Evolutionary conservation across 2,797 vertebrate genomes (phyloP).

Genomic region (Dendrocincla fuliginosa): DNA sequence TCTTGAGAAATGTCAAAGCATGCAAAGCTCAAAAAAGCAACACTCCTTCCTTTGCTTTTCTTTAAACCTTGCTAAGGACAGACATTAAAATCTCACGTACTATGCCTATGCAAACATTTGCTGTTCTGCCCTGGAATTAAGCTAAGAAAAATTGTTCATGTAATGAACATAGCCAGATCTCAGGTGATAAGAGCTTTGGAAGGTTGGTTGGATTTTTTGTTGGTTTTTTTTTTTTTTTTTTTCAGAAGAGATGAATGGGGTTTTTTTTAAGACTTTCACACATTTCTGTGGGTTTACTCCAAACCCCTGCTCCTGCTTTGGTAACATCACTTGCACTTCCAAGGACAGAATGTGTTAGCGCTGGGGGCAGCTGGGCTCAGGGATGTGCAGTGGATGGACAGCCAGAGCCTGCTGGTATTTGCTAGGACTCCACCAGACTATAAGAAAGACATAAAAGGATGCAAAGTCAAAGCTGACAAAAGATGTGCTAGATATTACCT

Average conservation of each 20-base stretch:
- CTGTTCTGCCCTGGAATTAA: background rate
- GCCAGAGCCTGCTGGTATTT: background rate
- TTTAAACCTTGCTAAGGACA: background rate
- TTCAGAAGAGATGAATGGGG: rapidly evolving
- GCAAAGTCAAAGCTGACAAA: background rate
- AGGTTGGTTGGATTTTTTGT: background rate
- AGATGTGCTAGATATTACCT: background rate
- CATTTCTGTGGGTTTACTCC: background rate
- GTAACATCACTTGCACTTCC: background rate
- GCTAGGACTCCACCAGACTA: background rate
- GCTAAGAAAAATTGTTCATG: background rate
- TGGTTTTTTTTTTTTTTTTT: background rate
- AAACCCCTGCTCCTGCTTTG: background rate
- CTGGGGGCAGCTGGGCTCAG: rapidly evolving
- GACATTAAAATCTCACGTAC: background rate
- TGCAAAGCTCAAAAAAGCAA: background rate
- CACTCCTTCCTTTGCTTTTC: background rate
- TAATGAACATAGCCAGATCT: background rate
- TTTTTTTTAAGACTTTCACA: background rate
- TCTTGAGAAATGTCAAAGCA: background rate
- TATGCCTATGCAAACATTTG: background rate
- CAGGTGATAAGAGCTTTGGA: background rate
- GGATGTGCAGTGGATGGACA: background rate
- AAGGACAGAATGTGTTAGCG: background rate
- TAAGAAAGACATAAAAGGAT: background rate